Evolutionary conservation across 2,888 invertebrate species (phyloP).

Genomic region (Pammene aurita): DNA sequence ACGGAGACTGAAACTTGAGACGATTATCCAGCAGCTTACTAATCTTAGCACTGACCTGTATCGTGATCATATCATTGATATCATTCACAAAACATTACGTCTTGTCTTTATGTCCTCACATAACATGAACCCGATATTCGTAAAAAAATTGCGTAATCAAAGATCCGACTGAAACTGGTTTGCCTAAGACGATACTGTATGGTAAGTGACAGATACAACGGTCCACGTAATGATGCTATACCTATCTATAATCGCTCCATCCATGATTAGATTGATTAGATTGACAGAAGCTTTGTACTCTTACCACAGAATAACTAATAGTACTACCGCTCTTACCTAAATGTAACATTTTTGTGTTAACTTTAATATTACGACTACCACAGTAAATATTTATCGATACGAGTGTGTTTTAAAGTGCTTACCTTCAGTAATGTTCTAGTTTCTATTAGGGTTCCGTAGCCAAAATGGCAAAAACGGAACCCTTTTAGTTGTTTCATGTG

Average conservation of each 20-base stretch:
- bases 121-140: background rate
- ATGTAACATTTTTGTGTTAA: background rate
- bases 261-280: background rate
- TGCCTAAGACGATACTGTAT: background rate
- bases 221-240: background rate
- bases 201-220: background rate
- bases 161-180: background rate
- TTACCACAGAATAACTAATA: background rate
- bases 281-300: background rate
- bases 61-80: background rate
- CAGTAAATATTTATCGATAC: no score
- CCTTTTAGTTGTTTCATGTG: no score
- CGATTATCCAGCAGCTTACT: slow-evolving; percentile 28
- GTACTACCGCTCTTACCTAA: no score
- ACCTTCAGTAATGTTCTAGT: no score
- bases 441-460: no score
- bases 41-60: slow-evolving; percentile 33
- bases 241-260: background rate
- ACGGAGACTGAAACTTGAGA: slow-evolving; percentile 24
- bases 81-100: background rate
- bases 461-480: no score
- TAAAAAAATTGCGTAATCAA: background rate
- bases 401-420: no score
- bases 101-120: background rate
- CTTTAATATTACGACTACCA: no score